These are phyloP conservation scores for Apomyelois bistriatella DNA, from an alignment of 2,888 invertebrate genomes.

Conservation along the genomic window DNA sequence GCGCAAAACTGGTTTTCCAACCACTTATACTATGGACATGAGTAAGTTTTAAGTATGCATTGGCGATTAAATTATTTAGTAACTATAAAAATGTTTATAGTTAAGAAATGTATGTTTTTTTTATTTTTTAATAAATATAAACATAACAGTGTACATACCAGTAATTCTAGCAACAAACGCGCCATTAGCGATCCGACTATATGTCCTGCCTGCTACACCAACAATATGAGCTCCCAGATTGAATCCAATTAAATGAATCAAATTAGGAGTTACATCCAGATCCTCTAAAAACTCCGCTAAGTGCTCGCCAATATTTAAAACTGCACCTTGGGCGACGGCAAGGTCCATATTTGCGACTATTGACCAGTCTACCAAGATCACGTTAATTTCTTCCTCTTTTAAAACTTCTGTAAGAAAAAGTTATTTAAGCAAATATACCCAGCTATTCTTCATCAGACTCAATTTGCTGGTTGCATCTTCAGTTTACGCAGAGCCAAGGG, in stretches of 20 bases:
- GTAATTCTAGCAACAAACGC: no score
- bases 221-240: slow-evolving; percentile 53
- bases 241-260: slow-evolving; percentile 50
- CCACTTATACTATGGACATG: no score
- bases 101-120: no score
- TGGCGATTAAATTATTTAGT: no score
- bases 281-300: slow-evolving; percentile 30
- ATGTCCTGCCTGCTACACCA: slow-evolving; percentile 39
- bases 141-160: slow-evolving; percentile 40
- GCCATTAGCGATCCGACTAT: slow-evolving; percentile 34
- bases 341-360: slow-evolving; percentile 35
- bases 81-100: no score
- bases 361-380: slow-evolving; percentile 55
- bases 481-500: no score
- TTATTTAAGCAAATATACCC: neutral
- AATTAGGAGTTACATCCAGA: neutral
- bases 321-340: slow-evolving; percentile 32
- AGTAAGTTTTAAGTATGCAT: no score
- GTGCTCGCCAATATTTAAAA: slow-evolving; percentile 33
- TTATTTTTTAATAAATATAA: no score
- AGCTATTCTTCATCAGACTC: no score
- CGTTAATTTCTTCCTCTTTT: slow-evolving; percentile 28
- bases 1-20: no score
- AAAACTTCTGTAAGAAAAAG: slow-evolving; percentile 33
- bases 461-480: no score